Evolutionary conservation across 2,797 vertebrate genomes (phyloP), one percentile per base, ranked within the genome.

Genomic region (Centropyge bicolor): DNA sequence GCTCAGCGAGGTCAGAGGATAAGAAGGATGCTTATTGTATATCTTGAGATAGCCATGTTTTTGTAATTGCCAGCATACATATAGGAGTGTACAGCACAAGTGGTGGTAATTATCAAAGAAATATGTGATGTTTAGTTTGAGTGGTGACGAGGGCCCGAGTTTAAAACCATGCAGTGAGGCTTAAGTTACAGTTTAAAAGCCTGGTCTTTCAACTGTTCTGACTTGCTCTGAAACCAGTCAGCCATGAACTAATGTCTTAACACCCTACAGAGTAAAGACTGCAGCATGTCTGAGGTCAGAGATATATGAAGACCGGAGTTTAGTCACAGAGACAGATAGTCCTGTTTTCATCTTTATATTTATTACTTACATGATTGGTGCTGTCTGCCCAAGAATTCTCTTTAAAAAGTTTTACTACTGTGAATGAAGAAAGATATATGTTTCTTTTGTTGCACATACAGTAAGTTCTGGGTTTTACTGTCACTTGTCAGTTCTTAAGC

Each of bases 161-260:
- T 83, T 86, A 16, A 81, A 65, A 52, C 43, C 40, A 43, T 55
- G 11, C 49, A 52, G 46, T 7, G 43, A 64, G 71, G 74, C 76
- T 86, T 87, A 61, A 69, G 80, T 90, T 91, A 82, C 88, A 86
- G 77, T 74, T 84, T 78, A 49, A 80, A 76, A 63, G 48, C 77
- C 83, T 80, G 84, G 51, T 82, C 52, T 83, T 84, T 82, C 35
- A 19, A 51, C 59, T 84, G 81, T 81, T 84, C 36, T 78, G 52
- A 68, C 51, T 91, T 85, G 66, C 22, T 87, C 60, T 75, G 38
- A 75, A 89, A 79, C 87, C 89, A 90, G 45, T 74, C 68, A 43
- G 64, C 63, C 81, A 74, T 86, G 84, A 86, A 76, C 56, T 68
- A 70, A 59, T n/a, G 45, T 24, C 60, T 60, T 75, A 64, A 59